Conservation (phyloP, 2,113 vertebrate genomes). For the Podiceps cristatus region DNA sequence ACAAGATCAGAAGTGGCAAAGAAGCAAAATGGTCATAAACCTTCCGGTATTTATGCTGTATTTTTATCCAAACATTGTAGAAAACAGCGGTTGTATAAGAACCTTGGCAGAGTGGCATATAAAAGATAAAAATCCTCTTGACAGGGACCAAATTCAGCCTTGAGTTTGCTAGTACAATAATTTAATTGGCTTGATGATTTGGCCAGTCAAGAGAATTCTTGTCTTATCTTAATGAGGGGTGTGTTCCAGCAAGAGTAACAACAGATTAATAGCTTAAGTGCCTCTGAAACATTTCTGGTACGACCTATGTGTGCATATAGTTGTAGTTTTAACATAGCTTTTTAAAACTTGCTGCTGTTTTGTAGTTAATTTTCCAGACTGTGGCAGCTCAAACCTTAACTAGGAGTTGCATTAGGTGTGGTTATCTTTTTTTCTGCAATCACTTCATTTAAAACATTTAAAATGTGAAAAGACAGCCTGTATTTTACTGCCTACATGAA, state of each 20-base stretch:
- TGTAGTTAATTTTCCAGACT: background rate
- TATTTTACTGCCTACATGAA: background rate
- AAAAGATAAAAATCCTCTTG: background rate
- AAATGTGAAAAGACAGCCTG: background rate
- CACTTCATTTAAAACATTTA: background rate
- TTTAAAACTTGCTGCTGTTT: background rate
- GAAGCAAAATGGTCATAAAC: constrained; percentile 26
- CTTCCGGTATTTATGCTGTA: constrained; percentile 63
- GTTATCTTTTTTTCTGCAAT: background rate
- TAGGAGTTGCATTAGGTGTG: background rate
- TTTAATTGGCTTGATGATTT: constrained; percentile 29
- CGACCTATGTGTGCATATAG: background rate
- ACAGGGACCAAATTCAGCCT: background rate
- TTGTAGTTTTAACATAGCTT: background rate
- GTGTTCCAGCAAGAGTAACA: constrained; percentile 27
- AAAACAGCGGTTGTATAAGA: background rate
- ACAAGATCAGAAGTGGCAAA: constrained; percentile 28
- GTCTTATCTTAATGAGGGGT: constrained; percentile 34
- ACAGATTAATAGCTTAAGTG: background rate
- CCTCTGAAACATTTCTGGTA: background rate
- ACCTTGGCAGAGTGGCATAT: background rate
- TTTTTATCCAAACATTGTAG: background rate
- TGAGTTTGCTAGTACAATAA: background rate
- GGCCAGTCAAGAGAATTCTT: constrained; percentile 20
- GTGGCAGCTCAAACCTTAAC: background rate